phyloP scores from a whole-genome alignment of 2,888 invertebrate genomes.

The Sphaerophoria rueppellii region DNA sequence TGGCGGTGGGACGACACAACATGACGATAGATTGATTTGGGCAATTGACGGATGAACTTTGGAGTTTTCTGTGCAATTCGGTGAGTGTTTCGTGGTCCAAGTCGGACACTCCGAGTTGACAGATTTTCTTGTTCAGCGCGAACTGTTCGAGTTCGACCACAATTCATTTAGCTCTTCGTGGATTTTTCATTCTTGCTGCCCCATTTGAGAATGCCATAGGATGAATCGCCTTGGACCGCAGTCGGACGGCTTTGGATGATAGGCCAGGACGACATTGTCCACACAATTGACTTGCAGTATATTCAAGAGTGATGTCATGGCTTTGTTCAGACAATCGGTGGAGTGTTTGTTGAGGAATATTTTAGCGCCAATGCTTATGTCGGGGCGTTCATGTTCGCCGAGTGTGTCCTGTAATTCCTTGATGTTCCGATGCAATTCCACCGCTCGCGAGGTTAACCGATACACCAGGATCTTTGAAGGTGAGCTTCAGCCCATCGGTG shows the following conservation, averaged over 20 bases:
- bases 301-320: conserved; percentile 88
- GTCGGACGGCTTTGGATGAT: conserved; percentile 83
- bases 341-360: conserved; percentile 90
- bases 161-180: conserved; percentile 87
- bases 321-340: conserved; percentile 86
- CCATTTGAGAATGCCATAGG: conserved; percentile 81
- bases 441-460: conserved; percentile 80
- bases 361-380: conserved; percentile 93
- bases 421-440: conserved; percentile 84
- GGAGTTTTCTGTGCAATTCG: conserved; percentile 89
- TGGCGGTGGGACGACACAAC: conserved; percentile 96
- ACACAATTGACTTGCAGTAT: conserved; percentile 88
- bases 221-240: conserved; percentile 75
- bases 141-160: conserved; percentile 91
- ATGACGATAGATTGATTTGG: conserved; percentile 95
- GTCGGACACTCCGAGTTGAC: conserved; percentile 93
- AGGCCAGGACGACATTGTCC: conserved; percentile 92
- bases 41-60: conserved; percentile 92
- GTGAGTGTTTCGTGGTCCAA: conserved; percentile 92
- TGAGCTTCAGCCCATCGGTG: conserved; percentile 85
- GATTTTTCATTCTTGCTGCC: conserved; percentile 82
- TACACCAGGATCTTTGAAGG: conserved; percentile 81
- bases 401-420: conserved; percentile 86
- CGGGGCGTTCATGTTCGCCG: conserved; percentile 87
- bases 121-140: conserved; percentile 85